Base-by-base conservation (phyloP, 2,888 invertebrate species). In the Drosophila sordidula region DNA sequence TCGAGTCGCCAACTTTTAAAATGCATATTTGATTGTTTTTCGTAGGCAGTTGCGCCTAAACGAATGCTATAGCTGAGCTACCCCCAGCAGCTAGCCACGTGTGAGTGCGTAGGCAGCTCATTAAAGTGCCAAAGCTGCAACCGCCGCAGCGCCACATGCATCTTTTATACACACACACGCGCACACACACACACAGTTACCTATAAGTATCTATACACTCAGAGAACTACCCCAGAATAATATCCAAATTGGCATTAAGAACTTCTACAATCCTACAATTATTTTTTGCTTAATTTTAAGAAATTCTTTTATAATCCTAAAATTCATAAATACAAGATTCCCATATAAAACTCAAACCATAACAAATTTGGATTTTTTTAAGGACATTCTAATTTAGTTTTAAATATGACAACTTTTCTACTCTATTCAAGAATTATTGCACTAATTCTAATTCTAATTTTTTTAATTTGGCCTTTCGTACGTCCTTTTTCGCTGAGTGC, bases 21-120 rank as follows among this genome's bases (percentile, higher is more conserved):
- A 88, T 84, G 86, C 83, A 84, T 84, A 82, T 88, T 84, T 86
- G 80, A 84, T 86, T 88, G 77, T 88, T 62, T 82, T 76, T 56
- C 41, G 42, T 55, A 14, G 36, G 22, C 56, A 22, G 65, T 46
- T 45, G 54, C 70, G 77, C 68, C 68, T 63, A 63, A 65, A 80
- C 78, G 75, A 55, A 80, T 68, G 78, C 85, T 78, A 67, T 52
- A 68, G 68, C 56, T 54, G 41, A 51, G 59, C 65, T 52, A 49
- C 46, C 56, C 59, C 42, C 51, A 16, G 4, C 38, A 3, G 4
- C 38, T 29, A 29, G 29, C 2, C 51, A 0, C 14, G 45, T 45
- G 29, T 58, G 59, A 64, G 38, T 70, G 47, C 62, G 50, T 71
- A 59, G 52, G 57, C 61, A 62, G 59, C 80, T 83, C 78, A 82